A percentile compares a stretch with the other conserved stretches of the same genome.
phyloP scores from a whole-genome alignment of 2,113 vertebrate genomes.

The Micromys minutus region DNA sequence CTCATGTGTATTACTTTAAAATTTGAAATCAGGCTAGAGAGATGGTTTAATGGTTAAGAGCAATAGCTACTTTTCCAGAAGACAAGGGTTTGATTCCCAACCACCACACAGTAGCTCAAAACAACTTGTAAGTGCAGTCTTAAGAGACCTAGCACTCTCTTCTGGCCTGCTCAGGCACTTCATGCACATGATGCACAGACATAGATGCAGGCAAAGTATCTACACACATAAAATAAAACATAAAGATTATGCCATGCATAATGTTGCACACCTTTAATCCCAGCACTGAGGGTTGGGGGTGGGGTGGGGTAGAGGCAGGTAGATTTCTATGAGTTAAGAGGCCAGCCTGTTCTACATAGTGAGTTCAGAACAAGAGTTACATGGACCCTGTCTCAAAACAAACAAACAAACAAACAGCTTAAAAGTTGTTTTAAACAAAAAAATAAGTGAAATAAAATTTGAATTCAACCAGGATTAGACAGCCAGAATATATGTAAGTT shows the following conservation, averaged over 20 bases:
- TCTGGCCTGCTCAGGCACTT: background rate
- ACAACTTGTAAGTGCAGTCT: background rate
- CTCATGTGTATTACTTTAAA: slow-evolving; percentile 84
- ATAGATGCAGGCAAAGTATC: background rate
- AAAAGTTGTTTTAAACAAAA: background rate
- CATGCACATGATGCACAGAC: background rate
- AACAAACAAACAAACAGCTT: background rate
- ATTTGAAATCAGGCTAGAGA: slow-evolving; percentile 59
- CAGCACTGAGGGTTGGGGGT: background rate
- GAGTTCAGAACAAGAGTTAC: background rate
- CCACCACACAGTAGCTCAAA: background rate
- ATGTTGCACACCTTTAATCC: background rate
- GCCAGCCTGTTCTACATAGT: background rate
- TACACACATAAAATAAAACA: background rate
- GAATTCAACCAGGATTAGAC: slow-evolving; percentile 84
- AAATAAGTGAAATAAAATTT: background rate
- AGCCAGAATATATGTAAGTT: slow-evolving; percentile 85
- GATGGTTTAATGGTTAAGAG: background rate
- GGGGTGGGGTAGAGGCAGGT: background rate
- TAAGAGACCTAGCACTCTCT: background rate
- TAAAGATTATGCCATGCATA: background rate
- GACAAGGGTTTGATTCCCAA: background rate
- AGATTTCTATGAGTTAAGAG: background rate
- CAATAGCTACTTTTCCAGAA: background rate
- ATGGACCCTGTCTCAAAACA: background rate